These are phyloP conservation scores for Tinamus guttatus DNA, from an alignment of 2,113 vertebrate species.

Conservation along the genomic window DNA sequence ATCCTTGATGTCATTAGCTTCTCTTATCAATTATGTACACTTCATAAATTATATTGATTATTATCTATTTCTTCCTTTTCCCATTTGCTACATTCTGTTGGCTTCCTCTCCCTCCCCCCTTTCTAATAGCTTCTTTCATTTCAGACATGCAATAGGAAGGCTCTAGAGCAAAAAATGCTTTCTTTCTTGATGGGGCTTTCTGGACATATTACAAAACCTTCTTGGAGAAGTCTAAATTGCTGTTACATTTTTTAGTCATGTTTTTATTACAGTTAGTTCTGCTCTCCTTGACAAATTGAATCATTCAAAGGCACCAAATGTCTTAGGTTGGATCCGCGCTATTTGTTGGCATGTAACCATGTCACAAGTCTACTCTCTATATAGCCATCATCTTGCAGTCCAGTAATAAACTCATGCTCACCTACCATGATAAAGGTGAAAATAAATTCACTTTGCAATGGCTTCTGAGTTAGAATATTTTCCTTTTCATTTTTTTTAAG, in stretches of 20 bases:
- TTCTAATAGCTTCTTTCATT: background rate
- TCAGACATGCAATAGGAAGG: background rate
- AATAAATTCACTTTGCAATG: background rate
- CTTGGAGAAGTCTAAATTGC: background rate
- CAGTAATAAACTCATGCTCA: background rate
- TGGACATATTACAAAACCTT: background rate
- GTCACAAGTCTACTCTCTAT: background rate
- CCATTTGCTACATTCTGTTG: background rate
- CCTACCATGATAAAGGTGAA: background rate
- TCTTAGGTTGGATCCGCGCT: background rate
- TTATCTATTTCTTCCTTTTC: background rate
- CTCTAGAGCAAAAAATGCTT: background rate
- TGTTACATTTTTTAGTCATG: background rate
- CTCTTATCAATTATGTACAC: conserved; percentile 1
- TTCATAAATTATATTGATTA: background rate
- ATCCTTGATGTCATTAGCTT: background rate
- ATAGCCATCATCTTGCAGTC: background rate
- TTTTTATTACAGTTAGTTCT: background rate
- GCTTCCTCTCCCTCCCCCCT: background rate
- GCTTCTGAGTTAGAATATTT: background rate
- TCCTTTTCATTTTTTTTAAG: background rate
- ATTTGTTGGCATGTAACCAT: background rate
- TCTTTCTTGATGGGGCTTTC: background rate
- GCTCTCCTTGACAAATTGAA: background rate
- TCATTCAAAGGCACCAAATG: background rate